Evolutionary conservation across 1,140 invertebrate species (phyloP).

Genomic region (Cepaea nemoralis): DNA sequence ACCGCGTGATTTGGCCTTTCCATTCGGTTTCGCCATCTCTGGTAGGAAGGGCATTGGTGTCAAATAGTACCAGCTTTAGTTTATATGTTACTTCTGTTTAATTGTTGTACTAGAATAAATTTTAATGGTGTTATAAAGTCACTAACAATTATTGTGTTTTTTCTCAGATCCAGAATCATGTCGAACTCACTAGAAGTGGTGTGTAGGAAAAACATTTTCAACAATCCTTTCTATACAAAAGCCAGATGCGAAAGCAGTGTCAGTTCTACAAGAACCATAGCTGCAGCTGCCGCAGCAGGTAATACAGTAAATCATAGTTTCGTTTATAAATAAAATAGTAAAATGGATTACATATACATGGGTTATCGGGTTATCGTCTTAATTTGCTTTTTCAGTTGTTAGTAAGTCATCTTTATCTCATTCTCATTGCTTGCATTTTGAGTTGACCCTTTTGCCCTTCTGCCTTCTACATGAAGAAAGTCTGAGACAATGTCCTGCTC

Average conservation of each 20-base stretch:
- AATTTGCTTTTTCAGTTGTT: too few species aligned
- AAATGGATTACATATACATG: too few species aligned
- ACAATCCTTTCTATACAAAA: conserved; percentile 75
- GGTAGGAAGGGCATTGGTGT: conserved; percentile 29
- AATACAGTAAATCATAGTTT: too few species aligned
- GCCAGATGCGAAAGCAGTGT: conserved; percentile 51
- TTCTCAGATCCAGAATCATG: conserved; percentile 44
- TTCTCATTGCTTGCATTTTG: too few species aligned
- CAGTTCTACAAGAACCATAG: conserved; percentile 66
- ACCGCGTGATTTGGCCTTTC: conserved; percentile 1
- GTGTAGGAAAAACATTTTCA: conserved; percentile 79
- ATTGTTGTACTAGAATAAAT: background rate
- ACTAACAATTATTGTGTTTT: background rate
- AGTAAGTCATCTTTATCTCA: too few species aligned
- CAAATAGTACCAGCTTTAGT: background rate
- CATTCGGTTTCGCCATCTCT: conserved; percentile 16
- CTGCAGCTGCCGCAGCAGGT: conserved; percentile 58
- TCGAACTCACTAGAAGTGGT: conserved; percentile 45
- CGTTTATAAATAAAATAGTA: too few species aligned
- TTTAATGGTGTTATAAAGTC: background rate
- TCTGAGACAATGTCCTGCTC: too few species aligned
- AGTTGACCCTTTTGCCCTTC: too few species aligned
- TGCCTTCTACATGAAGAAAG: too few species aligned
- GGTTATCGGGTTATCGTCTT: too few species aligned
- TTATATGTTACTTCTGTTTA: background rate